These are phyloP conservation scores for Podocnemis expansa DNA, from an alignment of 2,113 vertebrate genomes.

Conservation along the genomic window DNA sequence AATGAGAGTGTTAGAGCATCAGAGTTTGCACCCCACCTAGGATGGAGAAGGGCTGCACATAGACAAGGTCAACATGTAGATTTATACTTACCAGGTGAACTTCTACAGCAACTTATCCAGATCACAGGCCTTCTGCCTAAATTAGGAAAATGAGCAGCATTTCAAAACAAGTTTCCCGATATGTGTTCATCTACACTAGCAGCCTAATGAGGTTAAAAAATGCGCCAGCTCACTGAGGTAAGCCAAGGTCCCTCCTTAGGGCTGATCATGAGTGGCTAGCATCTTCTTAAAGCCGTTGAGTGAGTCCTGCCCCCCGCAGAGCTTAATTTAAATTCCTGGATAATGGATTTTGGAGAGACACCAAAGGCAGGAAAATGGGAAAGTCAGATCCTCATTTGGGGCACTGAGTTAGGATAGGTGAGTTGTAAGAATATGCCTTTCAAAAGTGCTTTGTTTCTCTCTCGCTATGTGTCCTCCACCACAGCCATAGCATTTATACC, in stretches of 20 bases:
- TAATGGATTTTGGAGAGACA: neutral
- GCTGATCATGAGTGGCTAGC: neutral
- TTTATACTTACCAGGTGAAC: neutral
- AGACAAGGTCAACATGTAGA: neutral
- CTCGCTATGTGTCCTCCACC: neutral
- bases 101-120: neutral
- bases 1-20: too few relatives aligned
- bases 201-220: neutral
- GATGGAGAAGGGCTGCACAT: neutral
- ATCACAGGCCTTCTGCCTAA: neutral
- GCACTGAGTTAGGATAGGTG: neutral
- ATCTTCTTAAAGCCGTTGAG: neutral
- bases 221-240: neutral
- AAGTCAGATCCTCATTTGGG: neutral
- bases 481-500: neutral
- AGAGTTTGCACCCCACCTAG: neutral
- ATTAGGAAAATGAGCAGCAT: neutral
- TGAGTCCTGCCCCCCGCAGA: accelerated
- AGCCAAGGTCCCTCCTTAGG: neutral
- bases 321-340: neutral
- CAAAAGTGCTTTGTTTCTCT: neutral
- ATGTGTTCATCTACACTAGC: neutral
- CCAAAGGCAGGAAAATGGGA: accelerated
- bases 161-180: neutral
- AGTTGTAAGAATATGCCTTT: neutral